Evolutionary conservation across 2,888 invertebrate genomes (phyloP).

Genomic region (Hypomecis punctinalis): DNA sequence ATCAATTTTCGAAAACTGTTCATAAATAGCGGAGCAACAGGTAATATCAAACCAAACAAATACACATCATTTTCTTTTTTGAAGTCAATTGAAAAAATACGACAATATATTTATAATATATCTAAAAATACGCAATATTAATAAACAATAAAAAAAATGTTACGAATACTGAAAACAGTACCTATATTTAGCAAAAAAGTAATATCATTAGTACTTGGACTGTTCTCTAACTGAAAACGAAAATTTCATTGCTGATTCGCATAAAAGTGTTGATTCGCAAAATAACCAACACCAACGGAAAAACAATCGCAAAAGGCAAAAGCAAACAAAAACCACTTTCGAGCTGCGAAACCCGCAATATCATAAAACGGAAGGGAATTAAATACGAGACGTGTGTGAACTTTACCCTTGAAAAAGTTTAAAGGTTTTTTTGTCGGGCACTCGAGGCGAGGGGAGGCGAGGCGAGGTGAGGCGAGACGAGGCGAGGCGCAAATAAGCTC

Average conservation of each 20-base stretch:
- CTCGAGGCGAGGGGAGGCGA: constrained; percentile 56
- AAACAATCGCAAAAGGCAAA: constrained; percentile 4
- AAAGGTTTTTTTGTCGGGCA: constrained; percentile 54
- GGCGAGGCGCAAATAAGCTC: constrained; percentile 60
- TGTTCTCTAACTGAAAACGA: background rate
- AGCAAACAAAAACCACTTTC: constrained; percentile 20
- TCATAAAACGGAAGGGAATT: constrained; percentile 31
- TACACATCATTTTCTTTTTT: no score
- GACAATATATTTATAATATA: no score
- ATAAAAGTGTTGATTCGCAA: no score
- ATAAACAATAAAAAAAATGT: no score
- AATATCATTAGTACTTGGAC: no score
- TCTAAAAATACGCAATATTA: no score
- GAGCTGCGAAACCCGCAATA: constrained; percentile 13
- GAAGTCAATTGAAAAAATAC: no score
- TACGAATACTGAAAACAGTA: no score
- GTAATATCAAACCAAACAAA: no score
- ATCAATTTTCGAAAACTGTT: no score
- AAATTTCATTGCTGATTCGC: background rate
- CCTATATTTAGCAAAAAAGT: no score
- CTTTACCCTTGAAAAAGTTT: constrained; percentile 66
- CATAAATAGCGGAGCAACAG: no score
- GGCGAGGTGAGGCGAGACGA: constrained; percentile 42
- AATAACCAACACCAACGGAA: background rate
- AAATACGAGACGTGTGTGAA: constrained; percentile 51